phyloP scores from a whole-genome alignment of 2,797 vertebrate genomes.

The Propithecus deckenii region DNA sequence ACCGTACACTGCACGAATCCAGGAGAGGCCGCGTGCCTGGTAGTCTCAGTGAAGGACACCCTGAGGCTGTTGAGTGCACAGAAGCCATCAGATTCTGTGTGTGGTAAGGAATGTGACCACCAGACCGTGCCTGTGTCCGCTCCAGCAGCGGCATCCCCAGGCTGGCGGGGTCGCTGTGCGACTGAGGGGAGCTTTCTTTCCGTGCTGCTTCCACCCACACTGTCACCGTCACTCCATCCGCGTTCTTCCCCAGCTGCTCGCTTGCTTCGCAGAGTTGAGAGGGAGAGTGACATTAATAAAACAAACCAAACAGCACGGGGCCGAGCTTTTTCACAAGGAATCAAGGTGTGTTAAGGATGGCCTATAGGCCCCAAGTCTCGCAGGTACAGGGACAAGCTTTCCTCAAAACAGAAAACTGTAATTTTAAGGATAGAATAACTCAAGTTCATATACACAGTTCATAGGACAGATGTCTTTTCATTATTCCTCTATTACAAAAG shows the following conservation, averaged over 20 bases:
- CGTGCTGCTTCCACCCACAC: accelerated
- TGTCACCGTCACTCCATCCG: neutral
- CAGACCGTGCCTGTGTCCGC: accelerated
- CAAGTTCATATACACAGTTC: no score
- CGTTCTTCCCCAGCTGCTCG: neutral
- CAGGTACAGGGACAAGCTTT: no score
- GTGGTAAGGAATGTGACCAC: neutral
- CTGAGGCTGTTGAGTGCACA: neutral
- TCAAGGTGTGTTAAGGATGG: no score
- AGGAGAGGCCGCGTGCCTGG: no score
- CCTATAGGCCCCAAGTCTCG: neutral
- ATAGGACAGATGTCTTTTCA: accelerated
- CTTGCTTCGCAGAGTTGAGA: neutral
- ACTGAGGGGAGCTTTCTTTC: neutral
- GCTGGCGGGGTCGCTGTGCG: neutral
- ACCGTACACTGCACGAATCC: neutral
- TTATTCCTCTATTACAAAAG: neutral
- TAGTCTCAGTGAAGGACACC: neutral
- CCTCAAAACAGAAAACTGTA: neutral
- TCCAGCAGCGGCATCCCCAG: no score
- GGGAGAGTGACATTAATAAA: accelerated
- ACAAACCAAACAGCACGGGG: neutral
- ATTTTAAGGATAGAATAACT: no score
- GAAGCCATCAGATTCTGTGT: neutral
- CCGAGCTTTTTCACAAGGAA: neutral